Evolutionary conservation across 2,113 vertebrate genomes (phyloP).

Genomic region (Pelmatolapia mariae): DNA sequence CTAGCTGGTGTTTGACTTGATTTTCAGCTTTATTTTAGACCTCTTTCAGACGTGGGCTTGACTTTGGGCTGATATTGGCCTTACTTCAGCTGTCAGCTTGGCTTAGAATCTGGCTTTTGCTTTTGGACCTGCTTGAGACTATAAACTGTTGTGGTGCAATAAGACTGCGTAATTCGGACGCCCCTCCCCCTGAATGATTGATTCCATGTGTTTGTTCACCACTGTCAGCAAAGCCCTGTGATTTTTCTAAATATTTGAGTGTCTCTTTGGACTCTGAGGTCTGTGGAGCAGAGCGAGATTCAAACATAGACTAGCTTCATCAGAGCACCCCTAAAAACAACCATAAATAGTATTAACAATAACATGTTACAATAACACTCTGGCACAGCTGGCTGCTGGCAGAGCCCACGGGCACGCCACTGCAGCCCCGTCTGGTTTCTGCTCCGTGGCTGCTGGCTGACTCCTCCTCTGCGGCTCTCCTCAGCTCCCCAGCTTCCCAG

Average conservation of each 20-base stretch:
- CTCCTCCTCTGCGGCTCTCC: not conserved
- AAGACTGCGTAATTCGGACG: not conserved
- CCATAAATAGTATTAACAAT: not conserved
- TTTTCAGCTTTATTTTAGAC: too few relatives aligned
- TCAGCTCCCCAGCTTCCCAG: not conserved
- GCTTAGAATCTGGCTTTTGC: fast-evolving
- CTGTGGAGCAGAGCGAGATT: not conserved
- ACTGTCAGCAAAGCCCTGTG: not conserved
- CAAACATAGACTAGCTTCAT: not conserved
- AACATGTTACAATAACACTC: not conserved
- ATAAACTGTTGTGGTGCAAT: not conserved
- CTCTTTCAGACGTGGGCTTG: not conserved
- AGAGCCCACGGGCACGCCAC: not conserved
- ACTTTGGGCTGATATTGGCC: not conserved
- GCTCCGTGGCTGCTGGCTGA: not conserved
- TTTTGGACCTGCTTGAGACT: fast-evolving
- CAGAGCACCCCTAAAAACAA: not conserved
- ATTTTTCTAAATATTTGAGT: not conserved
- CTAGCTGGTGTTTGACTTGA: too few relatives aligned
- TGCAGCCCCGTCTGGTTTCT: not conserved
- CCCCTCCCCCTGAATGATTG: not conserved
- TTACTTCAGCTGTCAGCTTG: not conserved
- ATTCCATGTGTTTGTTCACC: not conserved
- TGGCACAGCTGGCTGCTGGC: not conserved
- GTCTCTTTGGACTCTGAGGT: not conserved